Base-by-base conservation (phyloP, 2,797 vertebrate species). In the Sebastes ruberrimus region DNA sequence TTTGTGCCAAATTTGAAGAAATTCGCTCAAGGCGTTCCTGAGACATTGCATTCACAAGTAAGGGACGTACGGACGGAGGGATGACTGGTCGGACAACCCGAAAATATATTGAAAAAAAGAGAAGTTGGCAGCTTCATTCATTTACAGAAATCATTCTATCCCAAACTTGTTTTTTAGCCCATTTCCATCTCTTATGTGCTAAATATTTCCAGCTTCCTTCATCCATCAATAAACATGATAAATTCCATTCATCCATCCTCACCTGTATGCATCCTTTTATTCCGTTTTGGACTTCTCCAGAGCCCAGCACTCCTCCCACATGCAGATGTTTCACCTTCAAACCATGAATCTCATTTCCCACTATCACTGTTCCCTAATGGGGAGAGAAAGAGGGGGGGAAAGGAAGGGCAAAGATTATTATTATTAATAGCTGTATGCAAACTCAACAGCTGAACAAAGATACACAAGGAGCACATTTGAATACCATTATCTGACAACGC, bases 181-280 rank as follows among this genome's bases (percentile, higher is more conserved):
- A 57, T 56, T 79, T 46, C 42, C 4, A 55, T 80, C 25, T 16
- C 13, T 52, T 20, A 53, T 23, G 5, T 46, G 22, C 2, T 16
- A 27, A 10, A 79, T 38, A 74, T 49, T 60, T 25, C 49, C 18
- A 27, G 14, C 72, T 55, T 81, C 30, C 9, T 52, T 38, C 38
- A 35, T 59, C 64, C 20, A 71, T 80, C 57, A 57, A 42, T 59
- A 42, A 74, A 74, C 6, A 74, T 59, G 13, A 38, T 52, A 38
- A n/a, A 74, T 25, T 20, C 10, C 10, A 0, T 16, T 30, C 11
- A 42, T 70, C 69, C 32, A 23, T 63, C 65, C 92, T 95, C 84
- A 99, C 98, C 97, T 99, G 98, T 92, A 99, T 97, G 89, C 99
- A 99, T 87, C 98, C 98, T 86, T 93, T 95, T 87, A 99, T 97